Evolutionary conservation across 2,797 vertebrate species (phyloP).

Genomic region (Botia kubotai): DNA sequence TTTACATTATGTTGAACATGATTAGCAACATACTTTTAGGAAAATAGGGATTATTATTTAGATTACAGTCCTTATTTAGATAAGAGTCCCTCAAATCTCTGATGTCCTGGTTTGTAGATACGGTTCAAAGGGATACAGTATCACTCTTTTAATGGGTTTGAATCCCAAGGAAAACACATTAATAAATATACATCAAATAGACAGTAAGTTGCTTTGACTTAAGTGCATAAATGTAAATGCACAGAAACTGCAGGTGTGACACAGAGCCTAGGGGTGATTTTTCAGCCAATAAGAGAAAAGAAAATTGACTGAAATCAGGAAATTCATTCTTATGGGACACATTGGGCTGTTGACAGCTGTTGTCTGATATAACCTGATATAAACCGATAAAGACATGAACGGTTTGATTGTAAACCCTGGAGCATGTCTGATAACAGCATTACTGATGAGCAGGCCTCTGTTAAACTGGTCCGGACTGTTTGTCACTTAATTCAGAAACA

Average conservation of each 20-base stretch:
- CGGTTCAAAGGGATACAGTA: too few species aligned
- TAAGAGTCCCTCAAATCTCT: too few species aligned
- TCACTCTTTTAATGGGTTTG: too few species aligned
- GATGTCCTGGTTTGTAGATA: too few species aligned
- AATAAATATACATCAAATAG: too few species aligned
- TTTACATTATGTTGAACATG: background rate
- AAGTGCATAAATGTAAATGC: too few species aligned
- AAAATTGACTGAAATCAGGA: background rate
- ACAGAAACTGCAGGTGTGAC: background rate
- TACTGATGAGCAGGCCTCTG: conserved; percentile 29
- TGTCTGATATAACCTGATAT: background rate
- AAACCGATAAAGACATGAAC: conserved; percentile 10
- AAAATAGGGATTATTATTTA: too few species aligned
- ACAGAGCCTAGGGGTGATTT: background rate
- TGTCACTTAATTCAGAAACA: conserved; percentile 42
- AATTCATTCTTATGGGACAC: background rate
- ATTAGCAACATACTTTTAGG: background rate
- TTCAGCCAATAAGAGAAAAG: background rate
- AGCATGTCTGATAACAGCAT: conserved; percentile 35
- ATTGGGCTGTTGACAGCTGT: background rate
- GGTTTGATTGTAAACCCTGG: conserved; percentile 22
- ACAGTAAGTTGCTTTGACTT: too few species aligned
- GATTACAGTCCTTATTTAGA: too few species aligned
- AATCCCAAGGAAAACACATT: too few species aligned
- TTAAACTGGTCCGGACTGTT: conserved; percentile 29